Conservation (phyloP, 1,140 invertebrate species). For the Drosophila kohkoa region DNA sequence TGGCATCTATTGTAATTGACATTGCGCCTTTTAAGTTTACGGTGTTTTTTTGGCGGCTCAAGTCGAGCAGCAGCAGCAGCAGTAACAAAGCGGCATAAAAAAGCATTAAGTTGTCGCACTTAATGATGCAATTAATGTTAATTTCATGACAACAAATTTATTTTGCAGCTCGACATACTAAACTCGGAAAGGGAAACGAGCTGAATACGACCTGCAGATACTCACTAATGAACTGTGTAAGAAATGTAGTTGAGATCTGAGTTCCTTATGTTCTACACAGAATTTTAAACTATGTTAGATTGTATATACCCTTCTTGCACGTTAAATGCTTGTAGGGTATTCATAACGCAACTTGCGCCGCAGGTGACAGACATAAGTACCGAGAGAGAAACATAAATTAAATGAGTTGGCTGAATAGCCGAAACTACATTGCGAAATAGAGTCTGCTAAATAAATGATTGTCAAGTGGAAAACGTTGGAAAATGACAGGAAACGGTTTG, state of each 20-base stretch:
- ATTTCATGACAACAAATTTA: conserved; percentile 62
- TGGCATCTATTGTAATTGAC: conserved; percentile 30
- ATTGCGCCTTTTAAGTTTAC: conserved; percentile 20
- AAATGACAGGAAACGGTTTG: background rate
- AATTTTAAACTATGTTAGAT: too few species aligned
- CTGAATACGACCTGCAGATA: background rate
- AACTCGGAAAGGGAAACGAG: background rate
- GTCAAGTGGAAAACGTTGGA: background rate
- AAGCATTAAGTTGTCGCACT: conserved; percentile 75
- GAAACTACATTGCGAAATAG: conserved; percentile 1
- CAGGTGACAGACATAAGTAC: conserved; percentile 14
- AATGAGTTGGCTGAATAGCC: conserved; percentile 27
- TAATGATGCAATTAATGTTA: conserved; percentile 81
- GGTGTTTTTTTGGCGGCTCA: conserved; percentile 38
- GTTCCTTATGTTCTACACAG: too few species aligned
- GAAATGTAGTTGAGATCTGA: too few species aligned
- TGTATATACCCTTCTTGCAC: background rate
- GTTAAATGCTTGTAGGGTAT: background rate
- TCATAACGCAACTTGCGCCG: conserved; percentile 10
- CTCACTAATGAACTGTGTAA: background rate
- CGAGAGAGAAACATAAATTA: conserved; percentile 27
- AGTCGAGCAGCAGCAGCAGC: background rate
- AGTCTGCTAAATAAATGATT: background rate
- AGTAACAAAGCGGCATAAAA: conserved; percentile 28
- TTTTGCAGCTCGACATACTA: conserved; percentile 5